These are phyloP conservation scores for Aphelenchoides besseyi DNA, from an alignment of 1,140 invertebrate species.

Conservation along the genomic window DNA sequence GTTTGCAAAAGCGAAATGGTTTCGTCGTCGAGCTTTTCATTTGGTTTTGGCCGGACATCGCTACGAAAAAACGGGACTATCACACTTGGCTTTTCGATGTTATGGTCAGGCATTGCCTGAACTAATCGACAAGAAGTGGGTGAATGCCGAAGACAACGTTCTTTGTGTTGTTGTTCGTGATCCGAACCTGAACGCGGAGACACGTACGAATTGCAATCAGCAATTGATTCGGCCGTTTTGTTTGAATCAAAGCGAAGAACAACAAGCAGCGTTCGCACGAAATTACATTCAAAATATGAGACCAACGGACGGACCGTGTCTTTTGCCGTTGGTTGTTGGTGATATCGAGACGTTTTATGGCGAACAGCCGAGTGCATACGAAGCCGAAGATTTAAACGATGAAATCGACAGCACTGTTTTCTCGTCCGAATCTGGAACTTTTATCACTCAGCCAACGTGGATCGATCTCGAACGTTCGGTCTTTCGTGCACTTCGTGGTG, in stretches of 20 bases:
- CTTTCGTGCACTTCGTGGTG: background rate
- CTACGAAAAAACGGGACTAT: slow-evolving; percentile 12
- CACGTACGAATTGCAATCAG: slow-evolving; percentile 5
- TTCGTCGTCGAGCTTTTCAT: slow-evolving; percentile 19
- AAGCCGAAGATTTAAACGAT: background rate
- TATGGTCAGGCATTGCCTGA: slow-evolving; percentile 19
- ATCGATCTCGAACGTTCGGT: slow-evolving; percentile 16
- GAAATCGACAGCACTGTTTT: background rate
- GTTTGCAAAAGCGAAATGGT: slow-evolving; percentile 10
- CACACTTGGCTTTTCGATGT: background rate
- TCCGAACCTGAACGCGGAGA: background rate
- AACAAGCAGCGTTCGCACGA: slow-evolving; percentile 15
- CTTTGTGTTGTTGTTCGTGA: slow-evolving; percentile 1
- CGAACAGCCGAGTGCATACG: background rate
- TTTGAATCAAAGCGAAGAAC: slow-evolving; percentile 16
- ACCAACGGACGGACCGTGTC: background rate
- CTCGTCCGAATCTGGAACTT: background rate
- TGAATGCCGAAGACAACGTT: slow-evolving; percentile 23
- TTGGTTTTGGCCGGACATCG: slow-evolving; percentile 21
- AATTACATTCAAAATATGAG: slow-evolving; percentile 12
- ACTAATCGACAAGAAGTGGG: slow-evolving; percentile 3
- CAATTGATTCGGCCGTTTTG: background rate
- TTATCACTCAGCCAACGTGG: slow-evolving; percentile 10
- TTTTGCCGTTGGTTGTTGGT: background rate
- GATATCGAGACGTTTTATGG: slow-evolving; percentile 17